Conservation (phyloP, 2,113 vertebrate species). For the Sterrhoptilus dennistouni region DNA sequence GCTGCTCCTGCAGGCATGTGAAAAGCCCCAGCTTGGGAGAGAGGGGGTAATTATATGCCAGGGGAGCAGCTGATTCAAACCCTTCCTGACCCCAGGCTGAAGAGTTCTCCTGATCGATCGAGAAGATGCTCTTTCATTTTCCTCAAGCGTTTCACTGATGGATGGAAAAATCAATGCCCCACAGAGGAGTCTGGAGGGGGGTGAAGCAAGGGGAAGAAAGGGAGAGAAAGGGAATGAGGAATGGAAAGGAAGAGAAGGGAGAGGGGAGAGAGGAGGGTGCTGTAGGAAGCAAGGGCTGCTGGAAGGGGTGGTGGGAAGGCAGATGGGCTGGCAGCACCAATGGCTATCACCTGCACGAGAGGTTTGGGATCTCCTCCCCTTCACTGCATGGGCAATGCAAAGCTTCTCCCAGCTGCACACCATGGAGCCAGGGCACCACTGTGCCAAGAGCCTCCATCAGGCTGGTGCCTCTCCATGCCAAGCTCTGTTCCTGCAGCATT, state of each 20-base stretch:
- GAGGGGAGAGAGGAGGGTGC: not conserved
- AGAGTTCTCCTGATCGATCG: conserved; percentile 75
- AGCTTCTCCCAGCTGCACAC: not conserved
- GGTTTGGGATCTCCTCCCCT: not conserved
- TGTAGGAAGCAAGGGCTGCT: not conserved
- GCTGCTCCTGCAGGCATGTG: not conserved
- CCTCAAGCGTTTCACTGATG: conserved; percentile 76
- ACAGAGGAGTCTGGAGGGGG: conserved; percentile 41
- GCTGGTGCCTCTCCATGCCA: not conserved
- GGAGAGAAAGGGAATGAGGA: not conserved
- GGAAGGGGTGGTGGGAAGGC: not conserved
- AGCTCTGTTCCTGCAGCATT: not conserved
- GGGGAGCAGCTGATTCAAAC: conserved; percentile 66
- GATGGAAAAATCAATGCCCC: conserved; percentile 80
- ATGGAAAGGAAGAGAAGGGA: not conserved
- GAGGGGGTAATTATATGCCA: conserved; percentile 63
- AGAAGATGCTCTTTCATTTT: conserved; percentile 75
- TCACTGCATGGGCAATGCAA: not conserved
- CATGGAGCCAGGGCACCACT: accelerated
- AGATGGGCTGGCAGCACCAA: not conserved
- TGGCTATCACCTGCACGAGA: not conserved
- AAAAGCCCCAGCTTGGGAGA: conserved; percentile 19
- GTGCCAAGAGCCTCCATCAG: accelerated
- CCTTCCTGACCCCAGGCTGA: conserved; percentile 65
- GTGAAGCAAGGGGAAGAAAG: conserved; percentile 32